Conservation (phyloP, 2,888 invertebrate species). For the Metalampra italica region DNA sequence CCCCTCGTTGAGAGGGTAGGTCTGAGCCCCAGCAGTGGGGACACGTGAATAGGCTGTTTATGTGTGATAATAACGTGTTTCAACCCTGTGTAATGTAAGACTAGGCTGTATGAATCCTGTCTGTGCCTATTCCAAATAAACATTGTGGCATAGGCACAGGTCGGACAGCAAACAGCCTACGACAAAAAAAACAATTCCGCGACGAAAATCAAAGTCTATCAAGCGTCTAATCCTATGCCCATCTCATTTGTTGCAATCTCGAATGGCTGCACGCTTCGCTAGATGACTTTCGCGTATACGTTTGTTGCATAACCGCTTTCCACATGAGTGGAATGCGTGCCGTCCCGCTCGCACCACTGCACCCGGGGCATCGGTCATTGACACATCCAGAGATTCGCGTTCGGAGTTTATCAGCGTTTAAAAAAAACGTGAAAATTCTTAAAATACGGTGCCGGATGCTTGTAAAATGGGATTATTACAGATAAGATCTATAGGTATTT, state of each 20-base stretch:
- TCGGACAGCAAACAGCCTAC: no score
- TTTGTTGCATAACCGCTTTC: constrained; percentile 74
- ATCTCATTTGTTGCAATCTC: constrained; percentile 12
- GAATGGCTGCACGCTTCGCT: constrained; percentile 15
- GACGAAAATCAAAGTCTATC: neutral
- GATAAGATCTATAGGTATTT: no score
- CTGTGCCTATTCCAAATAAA: neutral
- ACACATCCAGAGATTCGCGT: constrained; percentile 56
- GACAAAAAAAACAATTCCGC: neutral
- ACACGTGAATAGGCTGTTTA: no score
- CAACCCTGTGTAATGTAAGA: neutral
- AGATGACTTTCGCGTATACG: constrained; percentile 61
- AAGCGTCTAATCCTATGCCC: constrained; percentile 2
- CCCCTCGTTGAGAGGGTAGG: no score
- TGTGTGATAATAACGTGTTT: no score
- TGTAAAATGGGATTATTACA: no score
- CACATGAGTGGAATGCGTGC: constrained; percentile 61
- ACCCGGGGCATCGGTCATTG: constrained; percentile 66
- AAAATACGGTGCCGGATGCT: neutral
- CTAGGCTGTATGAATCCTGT: neutral
- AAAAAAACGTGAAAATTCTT: neutral
- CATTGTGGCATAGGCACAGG: neutral
- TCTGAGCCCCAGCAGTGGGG: no score
- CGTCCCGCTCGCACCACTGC: constrained; percentile 46
- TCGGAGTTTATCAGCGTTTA: constrained; percentile 20